Conservation (phyloP, 2,888 invertebrate species). For the Orchestes rusci region DNA sequence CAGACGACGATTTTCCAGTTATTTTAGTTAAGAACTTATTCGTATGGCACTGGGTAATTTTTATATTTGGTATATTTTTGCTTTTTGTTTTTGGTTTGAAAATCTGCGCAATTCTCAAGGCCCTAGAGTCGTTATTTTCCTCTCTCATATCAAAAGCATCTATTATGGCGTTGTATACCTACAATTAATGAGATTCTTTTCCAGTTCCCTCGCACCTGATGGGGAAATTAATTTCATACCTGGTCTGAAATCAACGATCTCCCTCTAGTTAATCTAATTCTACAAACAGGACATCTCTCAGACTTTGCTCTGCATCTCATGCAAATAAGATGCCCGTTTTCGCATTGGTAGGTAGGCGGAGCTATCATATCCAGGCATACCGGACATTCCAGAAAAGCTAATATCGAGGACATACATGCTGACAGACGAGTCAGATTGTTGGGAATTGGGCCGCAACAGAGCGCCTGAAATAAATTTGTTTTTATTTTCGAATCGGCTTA, state of each 20-base stretch:
- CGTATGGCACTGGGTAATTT: conserved; percentile 43
- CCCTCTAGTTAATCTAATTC: conserved; percentile 48
- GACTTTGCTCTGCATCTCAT: conserved; percentile 53
- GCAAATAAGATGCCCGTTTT: conserved; percentile 59
- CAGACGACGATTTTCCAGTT: conserved; percentile 46
- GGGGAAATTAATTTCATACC: conserved; percentile 31
- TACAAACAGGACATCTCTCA: conserved; percentile 56
- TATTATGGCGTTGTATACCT: conserved; percentile 47
- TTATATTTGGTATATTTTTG: conserved; percentile 38
- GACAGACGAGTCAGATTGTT: conserved; percentile 48
- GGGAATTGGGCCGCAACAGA: conserved; percentile 53
- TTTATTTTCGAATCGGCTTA: no score
- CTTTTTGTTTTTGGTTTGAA: conserved; percentile 42
- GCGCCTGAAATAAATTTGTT: conserved; percentile 34
- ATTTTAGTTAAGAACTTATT: conserved; percentile 48
- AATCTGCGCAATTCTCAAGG: conserved; percentile 44
- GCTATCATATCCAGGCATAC: conserved; percentile 56
- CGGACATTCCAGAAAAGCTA: conserved; percentile 55
- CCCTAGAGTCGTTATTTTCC: conserved; percentile 36
- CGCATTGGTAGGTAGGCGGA: conserved; percentile 58
- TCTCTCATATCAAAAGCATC: conserved; percentile 46
- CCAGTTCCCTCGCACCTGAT: neutral
- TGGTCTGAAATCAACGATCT: conserved; percentile 51
- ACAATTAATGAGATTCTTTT: conserved; percentile 13
- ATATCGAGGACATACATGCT: conserved; percentile 47